Conservation (phyloP, 2,113 vertebrate genomes). For the Hippolais icterina region DNA sequence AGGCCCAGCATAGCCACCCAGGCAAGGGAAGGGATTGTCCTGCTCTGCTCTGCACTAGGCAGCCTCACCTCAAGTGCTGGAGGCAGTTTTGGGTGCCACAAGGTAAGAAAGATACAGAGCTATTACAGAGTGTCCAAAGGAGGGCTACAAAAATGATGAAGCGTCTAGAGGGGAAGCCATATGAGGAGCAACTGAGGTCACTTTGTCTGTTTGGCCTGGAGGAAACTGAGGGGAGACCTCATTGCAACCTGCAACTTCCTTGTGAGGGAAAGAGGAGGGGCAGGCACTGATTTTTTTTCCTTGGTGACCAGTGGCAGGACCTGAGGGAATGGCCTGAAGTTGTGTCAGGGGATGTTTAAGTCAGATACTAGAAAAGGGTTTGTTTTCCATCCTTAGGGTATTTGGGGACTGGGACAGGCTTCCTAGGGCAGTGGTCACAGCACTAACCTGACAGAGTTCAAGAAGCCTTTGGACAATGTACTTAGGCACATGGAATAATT, state of each 20-base stretch:
- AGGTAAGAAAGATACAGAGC: neutral
- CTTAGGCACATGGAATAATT: no score
- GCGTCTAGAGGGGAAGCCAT: neutral
- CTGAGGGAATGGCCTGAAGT: neutral
- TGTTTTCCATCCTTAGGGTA: neutral
- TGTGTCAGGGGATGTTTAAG: neutral
- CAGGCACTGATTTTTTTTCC: neutral
- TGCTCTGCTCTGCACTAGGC: accelerated
- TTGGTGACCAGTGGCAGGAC: neutral
- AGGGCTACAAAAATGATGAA: neutral
- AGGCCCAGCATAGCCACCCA: accelerated
- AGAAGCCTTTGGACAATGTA: neutral
- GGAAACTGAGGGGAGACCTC: neutral
- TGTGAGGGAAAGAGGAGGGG: neutral
- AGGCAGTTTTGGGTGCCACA: neutral
- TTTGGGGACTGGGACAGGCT: no score
- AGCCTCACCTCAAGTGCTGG: neutral
- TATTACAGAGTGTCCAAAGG: neutral
- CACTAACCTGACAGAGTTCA: neutral
- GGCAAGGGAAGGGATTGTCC: neutral
- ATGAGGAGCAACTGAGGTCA: no score
- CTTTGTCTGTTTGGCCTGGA: neutral
- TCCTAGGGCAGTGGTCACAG: neutral
- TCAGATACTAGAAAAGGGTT: neutral
- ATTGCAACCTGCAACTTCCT: neutral